Percentiles rank a stretch among this genome's conserved stretches.
Evolutionary conservation across 2,888 invertebrate genomes (phyloP).

Genomic region (Diploptera punctata): DNA sequence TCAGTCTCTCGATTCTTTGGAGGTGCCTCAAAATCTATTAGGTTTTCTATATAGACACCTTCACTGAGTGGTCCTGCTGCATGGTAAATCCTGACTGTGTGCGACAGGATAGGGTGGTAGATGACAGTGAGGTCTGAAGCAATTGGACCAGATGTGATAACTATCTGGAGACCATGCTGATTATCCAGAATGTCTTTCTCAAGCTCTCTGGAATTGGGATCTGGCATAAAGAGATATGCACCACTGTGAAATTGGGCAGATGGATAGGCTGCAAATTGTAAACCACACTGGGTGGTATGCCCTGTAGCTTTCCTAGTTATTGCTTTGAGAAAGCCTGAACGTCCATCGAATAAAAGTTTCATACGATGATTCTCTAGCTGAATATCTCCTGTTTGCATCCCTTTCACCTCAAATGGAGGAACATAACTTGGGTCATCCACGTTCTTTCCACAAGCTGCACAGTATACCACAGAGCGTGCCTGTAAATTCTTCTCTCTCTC

Average conservation of each 20-base stretch:
- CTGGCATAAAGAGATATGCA: constrained; percentile 93
- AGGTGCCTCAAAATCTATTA: constrained; percentile 83
- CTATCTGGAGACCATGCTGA: constrained; percentile 65
- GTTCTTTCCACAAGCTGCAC: constrained; percentile 50
- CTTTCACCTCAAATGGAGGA: constrained; percentile 59
- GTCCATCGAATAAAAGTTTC: constrained; percentile 80
- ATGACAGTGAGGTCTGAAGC: constrained; percentile 85
- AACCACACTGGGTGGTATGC: constrained; percentile 75
- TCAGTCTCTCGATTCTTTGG: constrained; percentile 92
- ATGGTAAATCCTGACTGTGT: constrained; percentile 82
- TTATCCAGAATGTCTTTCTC: constrained; percentile 71
- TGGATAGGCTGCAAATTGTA: constrained; percentile 87
- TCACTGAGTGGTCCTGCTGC: constrained; percentile 70
- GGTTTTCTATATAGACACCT: constrained; percentile 81
- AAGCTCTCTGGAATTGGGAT: constrained; percentile 84
- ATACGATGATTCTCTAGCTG: constrained; percentile 83
- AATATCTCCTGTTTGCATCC: constrained; percentile 80
- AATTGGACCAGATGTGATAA: constrained; percentile 85
- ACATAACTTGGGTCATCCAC: constrained; percentile 39
- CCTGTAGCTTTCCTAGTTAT: constrained; percentile 79
- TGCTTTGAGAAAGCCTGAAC: constrained; percentile 81
- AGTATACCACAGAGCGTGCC: constrained; percentile 49
- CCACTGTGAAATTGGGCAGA: constrained; percentile 95
- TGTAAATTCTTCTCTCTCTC: constrained; percentile 44
- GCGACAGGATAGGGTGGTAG: constrained; percentile 72